Evolutionary conservation across 2,888 invertebrate genomes (phyloP), one percentile per base, ranked within the genome.

Genomic region (Rugalucina vietnamica): DNA sequence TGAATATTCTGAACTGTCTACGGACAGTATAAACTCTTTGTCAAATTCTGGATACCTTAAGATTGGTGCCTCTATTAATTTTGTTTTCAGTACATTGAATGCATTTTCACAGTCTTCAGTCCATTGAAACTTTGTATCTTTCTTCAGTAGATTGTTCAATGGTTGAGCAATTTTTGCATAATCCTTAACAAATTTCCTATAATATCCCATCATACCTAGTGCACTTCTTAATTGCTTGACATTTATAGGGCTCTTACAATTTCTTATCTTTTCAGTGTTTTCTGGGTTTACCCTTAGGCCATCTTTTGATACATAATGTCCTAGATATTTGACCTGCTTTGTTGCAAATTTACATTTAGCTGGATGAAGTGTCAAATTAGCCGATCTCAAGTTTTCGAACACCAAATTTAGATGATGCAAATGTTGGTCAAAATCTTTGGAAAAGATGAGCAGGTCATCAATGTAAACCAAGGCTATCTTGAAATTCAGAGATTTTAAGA

Each of bases 401-500:
- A 90, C 78, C 24, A 70, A 24, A 18, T 76, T 54, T 0, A 89
- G 57, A 60, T 90, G 84, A 32, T 76, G 14, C 21, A 88, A 65
- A 72, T 86, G 88, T 34, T 83, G 69, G 2, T 83, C 76, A 57
- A 90, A 82, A 34, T 75, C 65, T 14, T 79, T 49, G 21, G 77
- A 81, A 50, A 83, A 88, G 29, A 87, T 79, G 18, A 87, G 60
- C 4, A 89, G 72, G 60, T 90, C 88, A 82, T 91, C 90, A 37
- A 90, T 78, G 65, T 90, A 90, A n/a, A 88, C 79, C 21, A 90
- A 27, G 12, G 79, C 84, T n/a, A 74, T 77, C 75, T 89, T 88
- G 75, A 84, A 89, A 29, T 86, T 82, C 0, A 84, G 57, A 32
- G 71, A 29, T 49, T 81, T 86, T 27, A 88, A 69, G 0, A 87